Evolutionary conservation across 2,113 vertebrate species (phyloP), one percentile per base, ranked within the genome.

Genomic region (Desmodus rotundus): DNA sequence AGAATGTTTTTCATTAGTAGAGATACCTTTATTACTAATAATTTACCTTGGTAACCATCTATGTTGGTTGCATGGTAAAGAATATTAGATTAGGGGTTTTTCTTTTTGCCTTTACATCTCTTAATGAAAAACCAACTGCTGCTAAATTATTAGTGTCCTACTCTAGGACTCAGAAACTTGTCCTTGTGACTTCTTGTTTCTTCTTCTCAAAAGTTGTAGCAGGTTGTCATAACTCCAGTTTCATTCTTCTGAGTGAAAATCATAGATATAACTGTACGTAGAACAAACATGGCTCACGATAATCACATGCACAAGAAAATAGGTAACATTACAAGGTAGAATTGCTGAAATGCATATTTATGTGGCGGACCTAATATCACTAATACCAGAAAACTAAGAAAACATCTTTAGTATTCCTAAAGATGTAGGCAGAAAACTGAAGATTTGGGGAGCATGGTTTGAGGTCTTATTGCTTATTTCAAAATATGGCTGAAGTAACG

Each of bases 271-370:
- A 28, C 17, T 50, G 8, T 68, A 68, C 20, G 0, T 43, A 74
- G 43, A 58, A 76, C 31, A 52, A 63, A 74, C 73, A 10, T 68
- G 54, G 5, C 14, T 82, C 19, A 7, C 74, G 13, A 83, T 45
- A 70, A 86, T n/a, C 61, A 63, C 4, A 87, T 45, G 19, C 28
- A 68, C 12, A 89, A 38, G 81, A 73, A 67, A 70, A 74, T 33
- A n/a, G 26, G 36, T 16, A 61, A 68, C 16, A 43, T 86, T 82
- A 54, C 13, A 22, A 86, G 24, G 28, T 16, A 67, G 63, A 80
- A 89, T 89, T 89, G 22, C 72, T 78, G 36, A 91, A 52, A 89
- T 91, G n/a, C 13, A 15, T 47, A 45, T 95, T 97, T 93, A 72
- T 52, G 19, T 83, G 26, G 33, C 41, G 15, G 45, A 24, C 5